Base-by-base conservation (phyloP, 2,797 vertebrate genomes). In the Sebastes nivosus region DNA sequence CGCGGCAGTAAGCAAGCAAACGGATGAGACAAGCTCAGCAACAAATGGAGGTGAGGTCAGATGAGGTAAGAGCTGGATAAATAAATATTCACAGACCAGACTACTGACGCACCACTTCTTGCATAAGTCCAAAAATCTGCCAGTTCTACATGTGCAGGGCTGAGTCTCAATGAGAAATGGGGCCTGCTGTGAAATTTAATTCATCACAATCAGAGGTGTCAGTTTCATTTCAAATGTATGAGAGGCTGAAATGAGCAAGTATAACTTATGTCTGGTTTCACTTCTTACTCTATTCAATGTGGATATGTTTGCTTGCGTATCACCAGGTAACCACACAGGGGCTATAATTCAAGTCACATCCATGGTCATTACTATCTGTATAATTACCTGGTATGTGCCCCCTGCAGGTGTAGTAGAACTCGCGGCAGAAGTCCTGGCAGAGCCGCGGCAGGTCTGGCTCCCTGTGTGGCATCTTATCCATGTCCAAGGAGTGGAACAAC, bases 341-440 rank as follows among this genome's bases (percentile, higher is more conserved):
- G 67, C 72, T 78, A 75, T 71, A 69, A 87, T 86, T 88, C 71
- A 65, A 77, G 22, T 79, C 64, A 50, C 66, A 80, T 78, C 83
- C 59, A 75, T 30, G 8, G 42, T 77, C 67, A 77, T 82, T 79
- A 79, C 66, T 85, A 77, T 82, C 65, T 46, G 63, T 59, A 30
- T 87, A 91, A 93, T 97, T 98, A 99, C 99, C 99, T 98, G 98
- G 97, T 96, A 99, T 94, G 89, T 99, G 98, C 86, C 97, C 96
- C 91, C 97, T 96, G 94, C 99, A 99, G 91, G 97, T 98, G 89
- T 99, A 99, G 96, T 99, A 99, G 96, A 99, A 97, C 92, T 98
- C 97, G 84, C 97, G 96, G 96, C 99, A 99, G 96, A 99, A 99
- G 93, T 98, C 97, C 92, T 96, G 97, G 96, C 99, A 99, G 93